phyloP scores from a whole-genome alignment of 2,113 vertebrate genomes.

The Pedionomus torquatus region DNA sequence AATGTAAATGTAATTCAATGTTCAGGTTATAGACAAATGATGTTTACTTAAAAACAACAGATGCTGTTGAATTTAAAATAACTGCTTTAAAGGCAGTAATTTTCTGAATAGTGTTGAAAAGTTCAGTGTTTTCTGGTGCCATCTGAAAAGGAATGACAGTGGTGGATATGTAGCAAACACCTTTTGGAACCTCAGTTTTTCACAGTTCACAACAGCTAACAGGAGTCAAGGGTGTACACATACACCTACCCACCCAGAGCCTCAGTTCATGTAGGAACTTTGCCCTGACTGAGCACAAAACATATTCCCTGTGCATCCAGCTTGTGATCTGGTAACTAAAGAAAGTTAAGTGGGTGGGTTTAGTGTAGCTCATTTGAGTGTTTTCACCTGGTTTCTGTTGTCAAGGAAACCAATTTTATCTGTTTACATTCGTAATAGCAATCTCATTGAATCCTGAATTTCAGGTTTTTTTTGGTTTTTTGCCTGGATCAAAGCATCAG shows the following conservation, averaged over 20 bases:
- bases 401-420: neutral
- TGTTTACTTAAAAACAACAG: neutral
- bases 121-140: neutral
- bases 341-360: neutral
- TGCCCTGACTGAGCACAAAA: neutral
- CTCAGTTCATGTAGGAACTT: neutral
- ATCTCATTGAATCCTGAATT: neutral
- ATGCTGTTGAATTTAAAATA: neutral
- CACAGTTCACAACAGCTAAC: neutral
- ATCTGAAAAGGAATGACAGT: neutral
- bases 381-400: neutral
- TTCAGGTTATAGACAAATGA: neutral
- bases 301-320: neutral
- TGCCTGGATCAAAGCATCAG: neutral
- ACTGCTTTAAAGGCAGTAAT: neutral
- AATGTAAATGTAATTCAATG: neutral
- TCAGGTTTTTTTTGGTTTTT: neutral
- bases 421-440: neutral
- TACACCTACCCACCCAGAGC: neutral
- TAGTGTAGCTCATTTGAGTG: neutral
- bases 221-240: neutral
- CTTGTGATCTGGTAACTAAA: neutral
- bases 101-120: neutral
- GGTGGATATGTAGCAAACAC: neutral
- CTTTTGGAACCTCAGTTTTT: neutral